Conservation (phyloP, 2,888 invertebrate species). For the Hermaeophaga mercurialis region DNA sequence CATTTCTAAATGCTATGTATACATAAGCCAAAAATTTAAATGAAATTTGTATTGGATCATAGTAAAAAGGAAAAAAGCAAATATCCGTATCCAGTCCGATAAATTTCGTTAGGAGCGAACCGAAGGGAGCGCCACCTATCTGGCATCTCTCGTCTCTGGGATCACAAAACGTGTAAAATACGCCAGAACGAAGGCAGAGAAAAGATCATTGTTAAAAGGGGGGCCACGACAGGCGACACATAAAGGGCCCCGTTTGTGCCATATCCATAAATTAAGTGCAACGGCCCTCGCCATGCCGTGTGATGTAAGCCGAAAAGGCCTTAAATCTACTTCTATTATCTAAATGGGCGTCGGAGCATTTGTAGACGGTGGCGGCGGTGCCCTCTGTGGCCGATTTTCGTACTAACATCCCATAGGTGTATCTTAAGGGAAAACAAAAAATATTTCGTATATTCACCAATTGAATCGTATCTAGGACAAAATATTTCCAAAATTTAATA, state of each 20-base stretch:
- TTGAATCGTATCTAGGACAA: no score
- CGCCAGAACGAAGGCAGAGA: constrained; percentile 18
- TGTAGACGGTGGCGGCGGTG: constrained; percentile 45
- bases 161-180: constrained; percentile 30
- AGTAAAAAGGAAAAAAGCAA: no score
- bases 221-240: constrained; percentile 24
- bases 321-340: constrained; percentile 57
- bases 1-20: no score
- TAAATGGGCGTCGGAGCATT: constrained; percentile 57
- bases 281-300: constrained; percentile 49
- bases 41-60: no score
- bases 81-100: no score
- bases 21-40: no score
- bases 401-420: constrained; percentile 2
- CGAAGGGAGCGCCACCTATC: no score
- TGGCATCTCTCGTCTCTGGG: no score
- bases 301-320: constrained; percentile 56
- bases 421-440: constrained; percentile 19
- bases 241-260: constrained; percentile 44
- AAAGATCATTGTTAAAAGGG: constrained; percentile 32
- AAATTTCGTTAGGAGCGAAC: no score
- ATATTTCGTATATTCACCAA: no score
- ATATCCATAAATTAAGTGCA: constrained; percentile 55
- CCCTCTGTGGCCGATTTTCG: constrained; percentile 1
- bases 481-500: no score